phyloP scores from a whole-genome alignment of 1,140 invertebrate genomes.

The Brachionus calyciflorus region DNA sequence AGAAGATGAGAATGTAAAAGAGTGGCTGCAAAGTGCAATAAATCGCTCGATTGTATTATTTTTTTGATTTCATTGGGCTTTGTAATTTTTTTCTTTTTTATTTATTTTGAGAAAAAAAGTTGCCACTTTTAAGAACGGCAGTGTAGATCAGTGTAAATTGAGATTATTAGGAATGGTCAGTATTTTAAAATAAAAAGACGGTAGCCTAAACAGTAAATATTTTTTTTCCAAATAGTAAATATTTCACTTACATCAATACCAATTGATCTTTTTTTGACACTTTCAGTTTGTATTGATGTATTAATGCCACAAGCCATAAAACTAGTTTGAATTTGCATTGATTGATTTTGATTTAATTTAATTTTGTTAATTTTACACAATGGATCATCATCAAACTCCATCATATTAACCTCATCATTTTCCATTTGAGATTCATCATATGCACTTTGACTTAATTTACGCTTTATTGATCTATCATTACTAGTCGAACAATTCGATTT shows the following conservation, averaged over 20 bases:
- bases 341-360: neutral
- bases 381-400: slow-evolving; percentile 26
- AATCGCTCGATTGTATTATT: no score
- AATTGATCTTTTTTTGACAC: slow-evolving; percentile 6
- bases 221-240: neutral
- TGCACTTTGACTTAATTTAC: neutral
- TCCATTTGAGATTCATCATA: neutral
- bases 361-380: neutral
- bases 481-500: neutral
- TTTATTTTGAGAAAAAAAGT: no score
- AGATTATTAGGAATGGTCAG: no score
- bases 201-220: no score
- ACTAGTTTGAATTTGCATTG: slow-evolving; percentile 28
- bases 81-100: no score
- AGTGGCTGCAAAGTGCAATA: no score
- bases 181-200: no score
- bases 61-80: no score
- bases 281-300: slow-evolving; percentile 16
- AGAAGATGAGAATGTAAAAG: no score
- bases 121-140: no score
- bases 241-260: slow-evolving; percentile 9
- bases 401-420: slow-evolving; percentile 13
- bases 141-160: no score
- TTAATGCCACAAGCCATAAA: neutral
- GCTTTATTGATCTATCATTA: slow-evolving; percentile 23